Evolutionary conservation across 2,888 invertebrate genomes (phyloP), one percentile per base, ranked within the genome.

Genomic region (Tachina lurida): DNA sequence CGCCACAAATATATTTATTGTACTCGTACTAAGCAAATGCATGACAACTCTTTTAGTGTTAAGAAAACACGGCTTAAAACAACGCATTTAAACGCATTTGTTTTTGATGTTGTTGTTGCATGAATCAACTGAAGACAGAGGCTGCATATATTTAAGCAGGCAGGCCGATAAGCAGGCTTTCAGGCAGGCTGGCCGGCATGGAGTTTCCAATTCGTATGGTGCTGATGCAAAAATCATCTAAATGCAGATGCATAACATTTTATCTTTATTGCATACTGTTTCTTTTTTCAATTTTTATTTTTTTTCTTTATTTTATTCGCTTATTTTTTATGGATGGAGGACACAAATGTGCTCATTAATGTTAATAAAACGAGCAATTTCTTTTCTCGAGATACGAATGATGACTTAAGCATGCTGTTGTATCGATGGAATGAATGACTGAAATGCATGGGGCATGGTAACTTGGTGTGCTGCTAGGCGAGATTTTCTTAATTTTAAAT

Each of bases 311-410:
- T 62, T 60, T 60, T 8, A 62, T 31, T 22, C 13, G 19, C 15
- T 45, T 43, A 62, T 75, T 75, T 68, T 75, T 81, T 75, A 81
- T 81, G 81, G 62, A 83, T 83, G 83, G 79, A 76, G 76, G 86
- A 86, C 86, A 86, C 83, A 86, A 86, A 86, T 86, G 86, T 68
- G 79, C 86, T 86, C 86, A 86, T 86, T 86, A 86, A 86, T 86
- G 86, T 86, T 86, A 86, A 86, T 86, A 86, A 83, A 86, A 86
- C 79, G 86, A 76, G 79, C 86, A 73, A 83, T 86, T 83, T 79
- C 82, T 79, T 86, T 79, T 76, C 83, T 80, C 54, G 56, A 86
- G 76, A 86, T 86, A 80, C 83, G 76, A 83, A 86, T 80, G 86
- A 83, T 79, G 71, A 75, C 67, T 70, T 68, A 31, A 79, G 71